Percentiles rank a stretch among this genome's conserved stretches.
phyloP scores from a whole-genome alignment of 2,113 vertebrate species.

The Seriola rivoliana region DNA sequence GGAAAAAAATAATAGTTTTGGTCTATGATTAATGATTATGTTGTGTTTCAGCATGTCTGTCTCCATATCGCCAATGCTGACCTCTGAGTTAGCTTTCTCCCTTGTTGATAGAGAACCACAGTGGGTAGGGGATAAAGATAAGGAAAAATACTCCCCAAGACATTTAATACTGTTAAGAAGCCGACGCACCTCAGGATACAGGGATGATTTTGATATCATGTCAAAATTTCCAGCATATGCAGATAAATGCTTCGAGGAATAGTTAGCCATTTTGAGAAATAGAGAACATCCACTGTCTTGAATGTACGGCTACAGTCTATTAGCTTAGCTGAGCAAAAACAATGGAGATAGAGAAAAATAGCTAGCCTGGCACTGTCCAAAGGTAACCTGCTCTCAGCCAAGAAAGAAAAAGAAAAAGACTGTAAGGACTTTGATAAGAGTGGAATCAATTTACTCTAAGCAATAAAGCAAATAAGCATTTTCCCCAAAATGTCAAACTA shows the following conservation, averaged over 20 bases:
- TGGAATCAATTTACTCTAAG: too few species aligned
- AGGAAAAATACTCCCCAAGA: neutral
- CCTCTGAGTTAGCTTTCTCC: neutral
- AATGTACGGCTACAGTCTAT: neutral
- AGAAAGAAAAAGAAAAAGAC: too few species aligned
- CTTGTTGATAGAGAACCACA: neutral
- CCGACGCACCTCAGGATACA: neutral
- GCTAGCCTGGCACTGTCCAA: too few species aligned
- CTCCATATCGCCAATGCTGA: neutral
- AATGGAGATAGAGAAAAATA: too few species aligned
- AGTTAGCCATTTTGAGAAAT: neutral
- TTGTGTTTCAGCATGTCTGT: conserved; percentile 36
- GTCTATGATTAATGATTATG: conserved; percentile 43
- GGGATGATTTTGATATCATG: neutral
- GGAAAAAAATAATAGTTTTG: conserved; percentile 32
- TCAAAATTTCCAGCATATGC: neutral
- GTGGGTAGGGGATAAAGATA: neutral
- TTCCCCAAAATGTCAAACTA: too few species aligned
- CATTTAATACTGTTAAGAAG: neutral
- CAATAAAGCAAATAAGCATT: too few species aligned
- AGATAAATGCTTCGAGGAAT: neutral
- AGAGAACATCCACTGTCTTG: neutral
- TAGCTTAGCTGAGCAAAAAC: too few species aligned
- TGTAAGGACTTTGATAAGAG: too few species aligned
- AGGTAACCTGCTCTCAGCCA: too few species aligned